Conservation (phyloP, 2,113 vertebrate species). For the Rana temporaria region DNA sequence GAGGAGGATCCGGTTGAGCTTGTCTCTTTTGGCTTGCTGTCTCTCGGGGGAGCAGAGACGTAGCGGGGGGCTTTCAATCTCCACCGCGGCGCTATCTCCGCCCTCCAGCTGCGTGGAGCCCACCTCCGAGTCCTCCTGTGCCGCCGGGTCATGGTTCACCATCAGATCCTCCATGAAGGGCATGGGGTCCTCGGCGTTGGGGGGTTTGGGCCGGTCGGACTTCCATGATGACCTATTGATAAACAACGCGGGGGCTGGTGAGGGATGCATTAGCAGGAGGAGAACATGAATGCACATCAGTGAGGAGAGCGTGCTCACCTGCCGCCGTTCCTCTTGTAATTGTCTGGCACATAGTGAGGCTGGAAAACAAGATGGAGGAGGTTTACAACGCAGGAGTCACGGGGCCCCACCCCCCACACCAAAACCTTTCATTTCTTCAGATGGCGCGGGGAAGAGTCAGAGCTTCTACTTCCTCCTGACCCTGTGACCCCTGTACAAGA, state of each 20-base stretch:
- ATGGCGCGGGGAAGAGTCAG: too few relatives aligned
- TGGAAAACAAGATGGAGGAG: conserved; percentile 63
- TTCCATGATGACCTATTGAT: conserved; percentile 90
- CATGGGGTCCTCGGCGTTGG: conserved; percentile 73
- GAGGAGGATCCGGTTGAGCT: conserved; percentile 94
- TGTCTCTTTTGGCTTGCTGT: conserved; percentile 85
- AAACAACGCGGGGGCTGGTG: not conserved
- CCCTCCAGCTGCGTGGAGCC: conserved; percentile 67
- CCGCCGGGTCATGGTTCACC: conserved; percentile 66
- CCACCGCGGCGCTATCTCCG: conserved; percentile 63
- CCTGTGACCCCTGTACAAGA: too few relatives aligned
- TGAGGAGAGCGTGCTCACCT: conserved; percentile 72
- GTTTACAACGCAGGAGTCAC: too few relatives aligned
- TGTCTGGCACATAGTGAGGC: conserved; percentile 98
- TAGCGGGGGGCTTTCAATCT: conserved; percentile 19
- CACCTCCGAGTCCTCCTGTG: conserved; percentile 74
- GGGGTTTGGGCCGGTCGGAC: conserved; percentile 85
- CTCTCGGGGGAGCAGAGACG: conserved; percentile 75
- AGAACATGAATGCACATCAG: not conserved
- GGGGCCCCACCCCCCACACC: too few relatives aligned
- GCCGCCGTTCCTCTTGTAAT: conserved; percentile 96
- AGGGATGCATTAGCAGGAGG: too few relatives aligned
- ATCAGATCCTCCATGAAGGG: conserved; percentile 77
- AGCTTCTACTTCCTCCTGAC: too few relatives aligned
- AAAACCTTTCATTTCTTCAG: too few relatives aligned